Conservation (phyloP, 1,140 invertebrate genomes). For the Ostrea denselamellosa region DNA sequence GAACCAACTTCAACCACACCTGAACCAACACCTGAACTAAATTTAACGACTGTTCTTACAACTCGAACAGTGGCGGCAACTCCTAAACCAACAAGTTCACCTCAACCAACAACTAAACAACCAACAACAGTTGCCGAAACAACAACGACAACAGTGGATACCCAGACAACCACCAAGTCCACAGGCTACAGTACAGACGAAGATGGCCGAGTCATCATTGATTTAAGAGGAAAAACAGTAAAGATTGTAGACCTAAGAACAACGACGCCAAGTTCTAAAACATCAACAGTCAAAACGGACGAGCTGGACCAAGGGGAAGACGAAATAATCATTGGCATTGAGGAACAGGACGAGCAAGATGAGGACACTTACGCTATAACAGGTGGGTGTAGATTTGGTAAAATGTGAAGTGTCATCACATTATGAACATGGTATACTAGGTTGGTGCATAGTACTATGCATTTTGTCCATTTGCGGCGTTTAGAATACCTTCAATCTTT, state of each 20-base stretch:
- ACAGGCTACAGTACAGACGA: not conserved
- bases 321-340: not conserved
- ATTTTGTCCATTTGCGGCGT: too few species aligned
- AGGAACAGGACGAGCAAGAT: not conserved
- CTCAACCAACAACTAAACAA: not conserved
- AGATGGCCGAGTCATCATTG: not conserved
- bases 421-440: too few species aligned
- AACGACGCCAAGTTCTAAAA: not conserved
- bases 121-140: not conserved
- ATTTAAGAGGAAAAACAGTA: not conserved
- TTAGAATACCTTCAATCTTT: too few species aligned
- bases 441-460: too few species aligned
- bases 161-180: not conserved
- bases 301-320: not conserved
- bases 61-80: not conserved
- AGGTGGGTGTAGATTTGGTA: not conserved
- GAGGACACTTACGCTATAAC: not conserved
- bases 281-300: not conserved
- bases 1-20: not conserved
- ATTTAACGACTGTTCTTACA: not conserved
- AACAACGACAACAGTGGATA: not conserved
- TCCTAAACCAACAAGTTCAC: not conserved
- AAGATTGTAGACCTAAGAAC: constrained; percentile 4
- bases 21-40: not conserved
- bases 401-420: too few species aligned